phyloP scores from a whole-genome alignment of 2,888 invertebrate genomes.

The Acanthosepion pharaonis region DNA sequence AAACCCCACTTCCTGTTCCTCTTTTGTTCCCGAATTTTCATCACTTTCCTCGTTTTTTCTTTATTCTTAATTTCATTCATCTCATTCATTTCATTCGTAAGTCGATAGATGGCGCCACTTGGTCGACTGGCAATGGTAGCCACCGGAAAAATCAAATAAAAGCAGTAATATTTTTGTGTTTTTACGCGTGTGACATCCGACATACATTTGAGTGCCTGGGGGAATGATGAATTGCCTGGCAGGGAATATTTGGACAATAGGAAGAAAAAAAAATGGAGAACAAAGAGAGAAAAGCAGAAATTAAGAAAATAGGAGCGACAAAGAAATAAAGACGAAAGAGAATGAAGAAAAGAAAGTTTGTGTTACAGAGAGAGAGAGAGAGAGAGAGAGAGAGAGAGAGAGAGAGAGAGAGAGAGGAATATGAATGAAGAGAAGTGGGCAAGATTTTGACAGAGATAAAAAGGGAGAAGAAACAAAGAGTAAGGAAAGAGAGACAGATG shows the following conservation, averaged over 20 bases:
- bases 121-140: neutral
- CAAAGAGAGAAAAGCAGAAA: neutral
- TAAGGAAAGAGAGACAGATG: neutral
- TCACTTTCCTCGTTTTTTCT: neutral
- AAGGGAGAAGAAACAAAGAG: neutral
- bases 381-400: too few relatives aligned
- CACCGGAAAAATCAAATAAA: constrained; percentile 13
- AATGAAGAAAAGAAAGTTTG: too few relatives aligned
- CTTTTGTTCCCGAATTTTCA: neutral
- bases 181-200: neutral
- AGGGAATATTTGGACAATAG: neutral
- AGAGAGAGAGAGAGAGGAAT: too few relatives aligned
- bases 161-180: neutral
- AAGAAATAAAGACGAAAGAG: neutral
- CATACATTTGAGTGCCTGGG: neutral
- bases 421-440: too few relatives aligned
- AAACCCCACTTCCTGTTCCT: neutral
- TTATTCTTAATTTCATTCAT: neutral
- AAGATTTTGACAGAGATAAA: too few relatives aligned
- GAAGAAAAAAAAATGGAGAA: neutral
- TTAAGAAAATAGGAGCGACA: neutral
- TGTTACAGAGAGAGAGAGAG: too few relatives aligned
- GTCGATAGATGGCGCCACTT: constrained; percentile 21
- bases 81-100: neutral
- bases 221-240: neutral